Evolutionary conservation across 2,888 invertebrate species (phyloP).

Genomic region (Ligdia adustata): DNA sequence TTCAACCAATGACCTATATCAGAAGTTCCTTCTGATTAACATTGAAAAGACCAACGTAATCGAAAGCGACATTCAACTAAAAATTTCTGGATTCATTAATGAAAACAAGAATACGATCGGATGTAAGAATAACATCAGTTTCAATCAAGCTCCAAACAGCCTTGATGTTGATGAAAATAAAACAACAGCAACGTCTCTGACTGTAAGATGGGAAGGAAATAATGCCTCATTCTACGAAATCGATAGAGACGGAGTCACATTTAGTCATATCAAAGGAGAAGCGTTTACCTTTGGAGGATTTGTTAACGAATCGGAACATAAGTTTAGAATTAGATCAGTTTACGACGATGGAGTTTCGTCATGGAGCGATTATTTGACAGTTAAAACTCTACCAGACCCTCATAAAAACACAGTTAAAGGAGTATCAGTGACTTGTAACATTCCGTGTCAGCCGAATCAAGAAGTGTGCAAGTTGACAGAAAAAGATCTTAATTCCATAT

Average conservation of each 20-base stretch:
- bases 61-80: conserved; percentile 56
- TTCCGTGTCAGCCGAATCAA: conserved; percentile 51
- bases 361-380: conserved; percentile 61
- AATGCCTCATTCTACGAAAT: conserved; percentile 62
- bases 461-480: conserved; percentile 52
- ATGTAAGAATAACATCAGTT: conserved; percentile 36
- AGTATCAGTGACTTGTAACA: conserved; percentile 52
- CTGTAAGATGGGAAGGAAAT: conserved; percentile 54
- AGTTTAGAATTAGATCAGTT: conserved; percentile 62
- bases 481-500: conserved; percentile 41
- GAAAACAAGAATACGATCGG: conserved; percentile 46
- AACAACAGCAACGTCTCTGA: conserved; percentile 51
- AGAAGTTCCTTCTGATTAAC: conserved; percentile 64
- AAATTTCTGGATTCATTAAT: conserved; percentile 58
- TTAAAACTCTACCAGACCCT: conserved; percentile 52
- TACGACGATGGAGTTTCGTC: conserved; percentile 53
- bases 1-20: conserved; percentile 38
- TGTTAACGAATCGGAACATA: conserved; percentile 50
- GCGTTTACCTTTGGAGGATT: conserved; percentile 56
- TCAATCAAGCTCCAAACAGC: conserved; percentile 41
- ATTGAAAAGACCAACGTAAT: conserved; percentile 59
- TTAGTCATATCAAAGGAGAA: conserved; percentile 54
- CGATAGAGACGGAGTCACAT: conserved; percentile 61
- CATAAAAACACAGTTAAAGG: conserved; percentile 48
- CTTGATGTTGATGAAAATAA: conserved; percentile 46